Evolutionary conservation across 2,113 vertebrate genomes (phyloP).

Genomic region (Scophthalmus maximus): DNA sequence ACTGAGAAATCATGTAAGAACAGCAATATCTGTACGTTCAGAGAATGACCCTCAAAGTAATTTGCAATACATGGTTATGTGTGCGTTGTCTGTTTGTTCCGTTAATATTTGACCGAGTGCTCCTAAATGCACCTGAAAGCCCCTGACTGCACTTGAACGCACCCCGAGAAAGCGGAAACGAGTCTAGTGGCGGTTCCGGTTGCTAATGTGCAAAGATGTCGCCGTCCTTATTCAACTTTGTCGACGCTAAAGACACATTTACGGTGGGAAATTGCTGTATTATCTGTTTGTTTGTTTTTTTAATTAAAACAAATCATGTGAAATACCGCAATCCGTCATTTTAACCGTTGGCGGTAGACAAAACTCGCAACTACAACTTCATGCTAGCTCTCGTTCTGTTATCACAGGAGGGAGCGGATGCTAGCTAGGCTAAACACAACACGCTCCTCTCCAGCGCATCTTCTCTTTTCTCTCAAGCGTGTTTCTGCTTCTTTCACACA

Average conservation of each 20-base stretch:
- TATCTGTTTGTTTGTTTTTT: rapidly evolving
- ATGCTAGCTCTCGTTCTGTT: not conserved
- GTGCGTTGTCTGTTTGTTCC: not conserved
- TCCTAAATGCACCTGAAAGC: too few species aligned
- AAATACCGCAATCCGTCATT: rapidly evolving
- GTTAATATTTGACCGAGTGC: not conserved
- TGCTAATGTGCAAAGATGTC: constrained; percentile 75
- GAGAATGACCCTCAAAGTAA: too few species aligned
- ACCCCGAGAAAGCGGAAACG: constrained; percentile 48
- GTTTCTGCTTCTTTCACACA: not conserved
- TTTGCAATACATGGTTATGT: too few species aligned
- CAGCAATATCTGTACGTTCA: too few species aligned
- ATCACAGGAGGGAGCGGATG: constrained; percentile 16
- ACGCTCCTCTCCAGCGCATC: too few species aligned
- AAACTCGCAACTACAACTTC: too few species aligned
- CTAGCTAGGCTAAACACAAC: constrained; percentile 41
- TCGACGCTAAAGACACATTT: constrained; percentile 83
- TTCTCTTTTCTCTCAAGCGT: not conserved
- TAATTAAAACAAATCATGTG: not conserved
- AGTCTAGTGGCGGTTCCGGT: constrained; percentile 11
- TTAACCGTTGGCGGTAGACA: rapidly evolving
- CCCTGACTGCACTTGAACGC: not conserved
- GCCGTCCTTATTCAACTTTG: constrained; percentile 78
- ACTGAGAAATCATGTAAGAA: too few species aligned
- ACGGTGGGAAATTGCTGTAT: constrained; percentile 62